Percentiles rank a stretch among this genome's conserved stretches.
Conservation (phyloP, 2,797 vertebrate species). For the Eulemur mongoz region DNA sequence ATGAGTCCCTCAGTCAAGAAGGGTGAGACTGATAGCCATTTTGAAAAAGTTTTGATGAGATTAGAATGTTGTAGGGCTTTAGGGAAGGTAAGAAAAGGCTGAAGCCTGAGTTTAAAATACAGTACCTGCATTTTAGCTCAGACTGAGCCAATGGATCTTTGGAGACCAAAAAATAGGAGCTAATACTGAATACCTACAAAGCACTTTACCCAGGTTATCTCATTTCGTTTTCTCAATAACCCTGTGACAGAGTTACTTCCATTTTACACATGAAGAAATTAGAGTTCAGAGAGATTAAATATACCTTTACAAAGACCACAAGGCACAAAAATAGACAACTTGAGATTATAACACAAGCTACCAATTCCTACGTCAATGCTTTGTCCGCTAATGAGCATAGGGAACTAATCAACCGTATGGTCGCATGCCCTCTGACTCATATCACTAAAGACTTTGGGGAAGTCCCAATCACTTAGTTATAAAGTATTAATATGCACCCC, state of each 20-base stretch:
- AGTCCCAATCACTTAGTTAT: neutral
- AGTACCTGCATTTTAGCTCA: neutral
- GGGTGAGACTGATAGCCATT: neutral
- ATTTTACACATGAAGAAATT: slow-evolving; percentile 18
- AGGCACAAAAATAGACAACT: neutral
- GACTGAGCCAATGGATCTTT: neutral
- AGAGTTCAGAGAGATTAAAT: slow-evolving; percentile 7
- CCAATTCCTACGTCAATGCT: neutral
- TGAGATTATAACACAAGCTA: neutral
- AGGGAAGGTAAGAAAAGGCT: neutral
- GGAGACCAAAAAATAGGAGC: neutral
- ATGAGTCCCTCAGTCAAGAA: neutral
- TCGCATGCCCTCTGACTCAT: neutral
- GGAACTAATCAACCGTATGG: neutral
- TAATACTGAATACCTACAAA: neutral
- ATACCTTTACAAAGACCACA: slow-evolving; percentile 17
- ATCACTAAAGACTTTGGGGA: neutral
- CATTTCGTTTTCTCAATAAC: slow-evolving; percentile 44
- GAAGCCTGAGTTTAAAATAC: neutral
- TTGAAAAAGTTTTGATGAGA: slow-evolving; percentile 19
- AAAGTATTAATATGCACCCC: neutral
- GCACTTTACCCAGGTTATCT: neutral
- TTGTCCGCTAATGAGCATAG: neutral
- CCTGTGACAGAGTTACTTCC: neutral
- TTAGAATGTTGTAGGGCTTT: slow-evolving; percentile 23